Evolutionary conservation across 2,888 invertebrate species (phyloP), one percentile per base, ranked within the genome.

Genomic region (Euzetes globulus): DNA sequence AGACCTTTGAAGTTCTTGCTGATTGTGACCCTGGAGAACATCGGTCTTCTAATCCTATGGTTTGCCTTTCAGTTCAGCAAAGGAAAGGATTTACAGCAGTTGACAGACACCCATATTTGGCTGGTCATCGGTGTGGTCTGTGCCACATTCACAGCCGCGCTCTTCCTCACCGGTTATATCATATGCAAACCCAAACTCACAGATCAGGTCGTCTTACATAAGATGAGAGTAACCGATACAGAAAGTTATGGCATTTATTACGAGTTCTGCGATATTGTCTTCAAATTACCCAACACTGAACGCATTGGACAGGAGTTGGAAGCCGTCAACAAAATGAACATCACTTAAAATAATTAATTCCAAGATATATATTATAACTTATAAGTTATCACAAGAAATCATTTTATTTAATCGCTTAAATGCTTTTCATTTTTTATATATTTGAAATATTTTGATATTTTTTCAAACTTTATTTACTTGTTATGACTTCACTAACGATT

Each of bases 221-320:
- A 19, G 4, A 50, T 19, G 41, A 13, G 13, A 5, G 17, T n/a
- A 13, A 73, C 77, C 19, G n/a, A 76, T 13, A 37, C 37, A n/a
- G 76, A 78, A 13, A 75, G 77, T 1, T 78, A 73, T 37, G 79
- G 79, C 0, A 78, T 79, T 73, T 79, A 78, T 72, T 79, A 77
- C 65, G 79, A 79, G 17, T 79, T 79, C 45, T 79, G 79, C 73
- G 78, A 79, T 41, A 65, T 76, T 6, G 77, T 78, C 4, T 79
- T 79, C 71, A 77, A 77, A 50, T 55, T 79, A 9, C 76, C 76
- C 13, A 7, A 50, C 3, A 5, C 50, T 50, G 50, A 79, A 79
- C 33, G 33, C 9, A 33, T 33, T 33, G 33, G 33, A 33, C 33
- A 33, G 9, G 33, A 33, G 33, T 33, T 33, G 9, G 33, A 33